Percentiles rank a stretch among this genome's conserved stretches.
phyloP scores from a whole-genome alignment of 1,140 invertebrate genomes.

The Drosophila melanica region DNA sequence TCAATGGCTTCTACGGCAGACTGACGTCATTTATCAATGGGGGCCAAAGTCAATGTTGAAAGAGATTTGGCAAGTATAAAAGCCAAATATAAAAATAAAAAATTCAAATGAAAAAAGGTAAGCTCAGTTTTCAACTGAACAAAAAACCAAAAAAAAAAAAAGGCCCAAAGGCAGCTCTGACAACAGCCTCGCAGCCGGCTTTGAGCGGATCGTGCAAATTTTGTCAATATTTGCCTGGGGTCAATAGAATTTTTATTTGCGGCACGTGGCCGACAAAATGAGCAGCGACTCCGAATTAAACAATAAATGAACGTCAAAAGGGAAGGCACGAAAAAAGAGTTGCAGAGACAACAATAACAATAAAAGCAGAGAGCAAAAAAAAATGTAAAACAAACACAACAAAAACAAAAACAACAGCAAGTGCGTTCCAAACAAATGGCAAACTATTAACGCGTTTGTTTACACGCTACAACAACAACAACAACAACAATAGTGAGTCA shows the following conservation, averaged over 20 bases:
- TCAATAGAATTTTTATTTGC: slow-evolving; percentile 69
- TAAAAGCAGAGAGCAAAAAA: slow-evolving; percentile 26
- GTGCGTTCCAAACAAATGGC: slow-evolving; percentile 64
- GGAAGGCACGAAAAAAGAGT: slow-evolving; percentile 32
- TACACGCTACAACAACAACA: slow-evolving; percentile 44
- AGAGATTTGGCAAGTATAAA: slow-evolving; percentile 3
- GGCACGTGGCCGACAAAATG: slow-evolving; percentile 60
- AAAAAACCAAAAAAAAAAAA: background rate
- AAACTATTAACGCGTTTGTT: slow-evolving; percentile 73
- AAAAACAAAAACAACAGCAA: slow-evolving; percentile 17
- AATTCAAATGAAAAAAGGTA: background rate
- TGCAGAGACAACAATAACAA: slow-evolving; percentile 36
- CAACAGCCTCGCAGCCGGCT: background rate
- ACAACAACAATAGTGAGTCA: slow-evolving; percentile 36
- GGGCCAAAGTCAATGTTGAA: slow-evolving; percentile 32
- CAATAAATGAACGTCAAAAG: slow-evolving; percentile 62
- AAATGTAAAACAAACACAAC: slow-evolving; percentile 1
- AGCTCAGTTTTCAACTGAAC: slow-evolving; percentile 1
- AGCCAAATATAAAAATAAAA: slow-evolving; percentile 1
- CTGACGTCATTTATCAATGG: slow-evolving; percentile 49
- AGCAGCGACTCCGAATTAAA: slow-evolving; percentile 56
- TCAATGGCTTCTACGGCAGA: slow-evolving; percentile 7
- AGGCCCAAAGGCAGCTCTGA: slow-evolving; percentile 17
- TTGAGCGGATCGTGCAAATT: slow-evolving; percentile 44
- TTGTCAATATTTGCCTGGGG: slow-evolving; percentile 63